A percentile compares a stretch with the other conserved stretches of the same genome.
Conservation (phyloP, 2,888 invertebrate genomes). For the Masnerella sp. region DNA sequence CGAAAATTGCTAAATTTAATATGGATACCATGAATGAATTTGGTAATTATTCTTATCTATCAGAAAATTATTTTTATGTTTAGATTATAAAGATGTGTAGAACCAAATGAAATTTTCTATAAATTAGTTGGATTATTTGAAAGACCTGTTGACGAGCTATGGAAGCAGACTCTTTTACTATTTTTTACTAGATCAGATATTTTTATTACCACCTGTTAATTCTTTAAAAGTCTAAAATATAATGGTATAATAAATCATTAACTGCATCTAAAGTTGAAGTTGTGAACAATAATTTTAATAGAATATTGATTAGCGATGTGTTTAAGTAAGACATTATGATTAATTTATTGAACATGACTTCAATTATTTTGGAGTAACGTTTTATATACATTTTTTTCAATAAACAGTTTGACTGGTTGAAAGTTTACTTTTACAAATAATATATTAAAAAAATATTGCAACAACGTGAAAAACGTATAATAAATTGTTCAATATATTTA, state of each 20-base stretch:
- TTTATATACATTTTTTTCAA: conserved; percentile 10
- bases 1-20: too few species aligned
- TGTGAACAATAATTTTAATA: conserved; percentile 18
- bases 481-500: too few species aligned
- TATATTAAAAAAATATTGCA: too few species aligned
- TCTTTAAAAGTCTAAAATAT: conserved; percentile 7
- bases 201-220: conserved; percentile 12
- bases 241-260: not conserved
- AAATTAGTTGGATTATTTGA: not conserved
- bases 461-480: too few species aligned
- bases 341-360: conserved; percentile 6
- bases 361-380: conserved; percentile 1
- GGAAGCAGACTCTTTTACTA: conserved; percentile 18
- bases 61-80: too few species aligned
- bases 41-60: too few species aligned
- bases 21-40: too few species aligned
- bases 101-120: not conserved
- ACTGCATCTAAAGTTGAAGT: conserved; percentile 12
- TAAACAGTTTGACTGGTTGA: conserved; percentile 1
- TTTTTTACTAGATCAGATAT: conserved; percentile 17
- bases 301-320: too few species aligned
- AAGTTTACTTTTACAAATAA: not conserved
- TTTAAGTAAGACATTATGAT: too few species aligned
- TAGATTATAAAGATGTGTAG: too few species aligned
- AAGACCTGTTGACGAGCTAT: conserved; percentile 2